These are phyloP conservation scores for Cirrhinus mrigala DNA, from an alignment of 2,797 vertebrate genomes.

Conservation along the genomic window DNA sequence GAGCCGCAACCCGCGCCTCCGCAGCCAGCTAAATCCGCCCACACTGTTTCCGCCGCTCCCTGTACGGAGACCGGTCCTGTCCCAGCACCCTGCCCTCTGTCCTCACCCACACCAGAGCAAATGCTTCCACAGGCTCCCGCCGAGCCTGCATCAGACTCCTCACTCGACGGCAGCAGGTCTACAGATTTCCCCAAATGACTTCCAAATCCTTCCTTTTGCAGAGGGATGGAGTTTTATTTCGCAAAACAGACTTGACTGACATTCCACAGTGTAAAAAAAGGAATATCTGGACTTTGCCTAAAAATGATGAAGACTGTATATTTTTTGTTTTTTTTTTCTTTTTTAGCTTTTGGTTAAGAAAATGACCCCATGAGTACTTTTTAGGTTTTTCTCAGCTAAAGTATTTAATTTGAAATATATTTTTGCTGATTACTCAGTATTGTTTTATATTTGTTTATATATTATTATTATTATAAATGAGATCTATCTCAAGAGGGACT, in stretches of 20 bases:
- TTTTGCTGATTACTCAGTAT: constrained; percentile 57
- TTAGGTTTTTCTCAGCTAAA: constrained; percentile 62
- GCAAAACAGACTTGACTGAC: constrained; percentile 62
- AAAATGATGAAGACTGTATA: constrained; percentile 62
- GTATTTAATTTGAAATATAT: constrained; percentile 61
- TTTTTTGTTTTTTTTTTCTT: constrained; percentile 61
- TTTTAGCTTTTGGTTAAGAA: constrained; percentile 57
- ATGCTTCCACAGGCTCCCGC: constrained; percentile 60
- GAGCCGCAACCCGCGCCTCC: constrained; percentile 69
- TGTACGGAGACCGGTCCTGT: constrained; percentile 45
- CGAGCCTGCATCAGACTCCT: constrained; percentile 36
- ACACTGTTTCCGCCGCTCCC: constrained; percentile 23
- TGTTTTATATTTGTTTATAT: constrained; percentile 62
- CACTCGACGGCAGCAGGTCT: constrained; percentile 33
- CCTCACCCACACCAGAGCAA: constrained; percentile 56
- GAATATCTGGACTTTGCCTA: constrained; percentile 58
- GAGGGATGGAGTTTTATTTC: constrained; percentile 33
- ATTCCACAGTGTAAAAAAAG: constrained; percentile 62
- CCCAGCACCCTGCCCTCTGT: constrained; percentile 57
- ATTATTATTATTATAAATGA: constrained; percentile 34
- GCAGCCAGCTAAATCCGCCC: constrained; percentile 68
- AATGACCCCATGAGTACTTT: constrained; percentile 55
- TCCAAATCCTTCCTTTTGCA: constrained; percentile 23
- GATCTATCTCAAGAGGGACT: constrained; percentile 51
- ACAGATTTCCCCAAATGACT: constrained; percentile 66